Conservation (phyloP, 2,888 invertebrate genomes). For the Pseudococcus viburni region DNA sequence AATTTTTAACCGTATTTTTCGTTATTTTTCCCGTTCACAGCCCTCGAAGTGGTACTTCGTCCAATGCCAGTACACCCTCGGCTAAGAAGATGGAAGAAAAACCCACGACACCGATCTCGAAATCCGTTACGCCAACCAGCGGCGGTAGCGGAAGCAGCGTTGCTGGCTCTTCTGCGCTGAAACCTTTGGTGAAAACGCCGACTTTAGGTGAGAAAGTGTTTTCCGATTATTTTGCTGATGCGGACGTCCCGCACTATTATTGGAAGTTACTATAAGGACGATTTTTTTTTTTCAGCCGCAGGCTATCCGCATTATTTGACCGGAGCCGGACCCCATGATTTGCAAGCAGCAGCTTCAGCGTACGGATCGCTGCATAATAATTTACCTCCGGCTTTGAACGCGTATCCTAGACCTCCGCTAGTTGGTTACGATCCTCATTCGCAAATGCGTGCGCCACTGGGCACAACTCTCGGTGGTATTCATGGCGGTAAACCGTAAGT, state of each 20-base stretch:
- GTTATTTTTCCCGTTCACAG: constrained; percentile 66
- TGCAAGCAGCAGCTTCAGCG: constrained; percentile 71
- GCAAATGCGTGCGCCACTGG: constrained; percentile 78
- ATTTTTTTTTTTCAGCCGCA: constrained; percentile 67
- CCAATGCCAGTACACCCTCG: constrained; percentile 91
- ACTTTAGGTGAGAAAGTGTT: constrained; percentile 70
- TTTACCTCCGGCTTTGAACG: constrained; percentile 77
- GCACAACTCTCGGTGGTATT: constrained; percentile 73
- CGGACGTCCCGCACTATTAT: not conserved
- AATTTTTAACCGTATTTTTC: not conserved
- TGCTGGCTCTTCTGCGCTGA: constrained; percentile 73
- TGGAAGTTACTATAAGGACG: too few relatives aligned
- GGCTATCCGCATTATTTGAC: constrained; percentile 79
- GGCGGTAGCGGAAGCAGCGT: constrained; percentile 74
- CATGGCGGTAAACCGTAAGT: constrained; percentile 91
- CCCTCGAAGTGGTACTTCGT: constrained; percentile 86
- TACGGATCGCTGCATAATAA: constrained; percentile 78
- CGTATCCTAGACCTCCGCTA: constrained; percentile 78
- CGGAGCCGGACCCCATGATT: constrained; percentile 76
- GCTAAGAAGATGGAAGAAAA: constrained; percentile 90
- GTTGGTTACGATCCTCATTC: constrained; percentile 80
- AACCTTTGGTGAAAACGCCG: constrained; percentile 74
- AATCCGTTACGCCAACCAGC: constrained; percentile 89
- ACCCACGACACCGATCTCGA: constrained; percentile 91
- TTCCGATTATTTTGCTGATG: too few relatives aligned